Percentiles rank a stretch among this genome's conserved stretches.
Conservation (phyloP, 2,888 invertebrate genomes). For the Phyto melanocephala region DNA sequence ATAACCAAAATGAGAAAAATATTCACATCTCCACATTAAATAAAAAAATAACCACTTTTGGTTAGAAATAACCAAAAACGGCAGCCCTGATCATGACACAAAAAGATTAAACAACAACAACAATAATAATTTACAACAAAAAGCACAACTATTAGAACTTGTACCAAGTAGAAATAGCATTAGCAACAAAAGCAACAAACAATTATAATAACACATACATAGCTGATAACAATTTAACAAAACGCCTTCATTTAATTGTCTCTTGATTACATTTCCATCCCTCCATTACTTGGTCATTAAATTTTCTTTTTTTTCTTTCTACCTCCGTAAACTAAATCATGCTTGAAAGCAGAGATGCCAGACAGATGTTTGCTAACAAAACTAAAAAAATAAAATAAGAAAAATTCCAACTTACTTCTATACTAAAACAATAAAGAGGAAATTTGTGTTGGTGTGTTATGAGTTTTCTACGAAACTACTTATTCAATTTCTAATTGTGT, state of each 20-base stretch:
- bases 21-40: too few species aligned
- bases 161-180: not conserved
- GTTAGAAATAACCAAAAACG: too few species aligned
- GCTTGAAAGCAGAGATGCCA: not conserved
- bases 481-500: not conserved
- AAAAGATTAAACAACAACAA: slow-evolving; percentile 13
- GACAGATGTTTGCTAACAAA: too few species aligned
- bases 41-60: too few species aligned
- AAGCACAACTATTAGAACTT: slow-evolving; percentile 25
- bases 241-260: slow-evolving; percentile 32
- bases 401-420: too few species aligned
- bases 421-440: not conserved
- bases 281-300: too few species aligned
- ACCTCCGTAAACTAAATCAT: not conserved
- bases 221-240: slow-evolving; percentile 45
- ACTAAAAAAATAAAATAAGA: too few species aligned
- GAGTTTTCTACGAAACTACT: too few species aligned
- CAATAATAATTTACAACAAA: not conserved
- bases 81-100: too few species aligned
- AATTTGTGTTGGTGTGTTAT: not conserved
- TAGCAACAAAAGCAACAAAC: not conserved
- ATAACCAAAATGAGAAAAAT: too few species aligned
- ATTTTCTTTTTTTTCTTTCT: not conserved
- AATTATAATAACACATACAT: not conserved
- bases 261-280: not conserved